These are phyloP conservation scores for Drosophila histrio DNA, from an alignment of 2,888 invertebrate species.

Conservation along the genomic window DNA sequence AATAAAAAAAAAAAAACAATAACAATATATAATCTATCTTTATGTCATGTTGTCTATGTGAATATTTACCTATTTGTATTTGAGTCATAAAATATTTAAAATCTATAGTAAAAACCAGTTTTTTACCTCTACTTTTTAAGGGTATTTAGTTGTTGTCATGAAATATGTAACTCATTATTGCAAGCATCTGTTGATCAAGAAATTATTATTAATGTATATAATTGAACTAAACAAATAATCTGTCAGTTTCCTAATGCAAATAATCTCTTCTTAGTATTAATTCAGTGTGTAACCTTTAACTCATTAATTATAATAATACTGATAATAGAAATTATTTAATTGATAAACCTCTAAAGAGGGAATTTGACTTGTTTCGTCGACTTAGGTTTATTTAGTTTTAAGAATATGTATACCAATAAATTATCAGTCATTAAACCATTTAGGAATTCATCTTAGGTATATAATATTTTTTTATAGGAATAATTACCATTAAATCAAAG, in stretches of 20 bases:
- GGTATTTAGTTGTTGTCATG: not conserved
- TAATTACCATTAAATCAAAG: too few species aligned
- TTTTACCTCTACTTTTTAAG: not conserved
- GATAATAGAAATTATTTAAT: too few species aligned
- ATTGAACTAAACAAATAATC: not conserved
- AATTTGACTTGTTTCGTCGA: too few species aligned
- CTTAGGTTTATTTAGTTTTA: too few species aligned
- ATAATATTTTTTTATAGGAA: too few species aligned
- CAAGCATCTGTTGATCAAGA: not conserved
- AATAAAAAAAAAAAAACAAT: not conserved
- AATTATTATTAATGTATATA: not conserved
- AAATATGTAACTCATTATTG: not conserved
- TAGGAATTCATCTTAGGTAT: too few species aligned
- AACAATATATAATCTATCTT: conserved; percentile 41
- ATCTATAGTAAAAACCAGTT: conserved; percentile 12
- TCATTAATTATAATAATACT: too few species aligned
- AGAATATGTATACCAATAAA: too few species aligned
- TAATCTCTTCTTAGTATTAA: too few species aligned
- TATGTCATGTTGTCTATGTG: conserved; percentile 18
- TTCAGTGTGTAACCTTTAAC: too few species aligned
- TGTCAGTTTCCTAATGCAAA: not conserved
- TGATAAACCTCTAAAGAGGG: too few species aligned
- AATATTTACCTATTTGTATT: conserved; percentile 24
- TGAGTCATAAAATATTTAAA: conserved; percentile 6
- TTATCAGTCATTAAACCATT: too few species aligned